Evolutionary conservation across 2,113 vertebrate species (phyloP).

Genomic region (Siniperca knerii): DNA sequence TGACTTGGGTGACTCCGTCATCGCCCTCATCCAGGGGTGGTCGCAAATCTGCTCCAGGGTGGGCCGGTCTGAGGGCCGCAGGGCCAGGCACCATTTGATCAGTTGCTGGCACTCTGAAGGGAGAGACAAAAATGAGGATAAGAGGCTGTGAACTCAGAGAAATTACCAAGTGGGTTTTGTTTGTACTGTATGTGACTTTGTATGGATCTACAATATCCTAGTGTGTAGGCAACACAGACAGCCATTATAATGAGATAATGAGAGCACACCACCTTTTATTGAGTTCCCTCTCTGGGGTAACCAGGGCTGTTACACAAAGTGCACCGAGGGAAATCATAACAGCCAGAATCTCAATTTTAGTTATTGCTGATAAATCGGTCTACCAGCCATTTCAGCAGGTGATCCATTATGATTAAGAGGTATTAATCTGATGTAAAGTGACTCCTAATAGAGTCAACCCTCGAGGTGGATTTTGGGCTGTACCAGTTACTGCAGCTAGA

Average conservation of each 20-base stretch:
- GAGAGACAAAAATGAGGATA: not conserved
- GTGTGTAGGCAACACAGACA: slow-evolving; percentile 14
- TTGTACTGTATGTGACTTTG: slow-evolving; percentile 3
- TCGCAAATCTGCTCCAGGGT: slow-evolving; percentile 96
- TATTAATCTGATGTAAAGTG: slow-evolving; percentile 15
- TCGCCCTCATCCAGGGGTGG: slow-evolving; percentile 93
- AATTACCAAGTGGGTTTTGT: not conserved
- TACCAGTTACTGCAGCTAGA: slow-evolving; percentile 61
- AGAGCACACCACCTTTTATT: slow-evolving; percentile 22
- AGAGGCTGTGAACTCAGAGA: not conserved
- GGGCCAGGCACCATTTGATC: slow-evolving; percentile 96
- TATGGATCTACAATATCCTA: slow-evolving; percentile 13
- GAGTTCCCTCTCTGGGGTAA: slow-evolving; percentile 1
- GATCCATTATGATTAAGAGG: slow-evolving; percentile 16
- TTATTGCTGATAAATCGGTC: slow-evolving; percentile 11
- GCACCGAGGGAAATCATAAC: slow-evolving; percentile 14
- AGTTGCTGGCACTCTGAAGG: slow-evolving; percentile 95
- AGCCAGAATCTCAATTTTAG: not conserved
- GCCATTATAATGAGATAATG: slow-evolving; percentile 1
- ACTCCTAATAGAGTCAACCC: not conserved
- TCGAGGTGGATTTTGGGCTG: not conserved
- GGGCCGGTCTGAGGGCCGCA: slow-evolving; percentile 95
- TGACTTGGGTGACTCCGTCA: slow-evolving; percentile 84
- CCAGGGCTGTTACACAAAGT: slow-evolving; percentile 35
- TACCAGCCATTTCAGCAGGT: slow-evolving; percentile 3